These are phyloP conservation scores for Euwallacea fornicatus DNA, from an alignment of 1,140 invertebrate genomes.

Conservation along the genomic window DNA sequence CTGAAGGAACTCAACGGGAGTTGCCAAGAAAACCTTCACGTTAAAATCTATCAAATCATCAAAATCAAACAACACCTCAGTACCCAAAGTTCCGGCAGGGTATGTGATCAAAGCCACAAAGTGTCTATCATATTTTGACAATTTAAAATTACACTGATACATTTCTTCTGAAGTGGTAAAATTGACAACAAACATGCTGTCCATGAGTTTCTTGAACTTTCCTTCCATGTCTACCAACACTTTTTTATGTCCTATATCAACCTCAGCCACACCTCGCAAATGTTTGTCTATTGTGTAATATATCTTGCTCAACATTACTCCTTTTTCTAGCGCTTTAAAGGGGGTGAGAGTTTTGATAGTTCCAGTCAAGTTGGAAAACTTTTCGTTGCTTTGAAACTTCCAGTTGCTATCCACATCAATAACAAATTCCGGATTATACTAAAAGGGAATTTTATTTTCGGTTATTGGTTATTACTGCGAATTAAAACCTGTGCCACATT, in stretches of 20 bases:
- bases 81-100: conserved; percentile 65
- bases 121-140: conserved; percentile 68
- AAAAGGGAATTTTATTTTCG: conserved; percentile 30
- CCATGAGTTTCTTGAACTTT: conserved; percentile 64
- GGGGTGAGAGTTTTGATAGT: conserved; percentile 60
- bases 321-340: conserved; percentile 65
- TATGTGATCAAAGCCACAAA: conserved; percentile 69
- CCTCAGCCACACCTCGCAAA: conserved; percentile 65
- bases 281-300: conserved; percentile 60
- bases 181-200: conserved; percentile 69
- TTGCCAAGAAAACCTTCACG: conserved; percentile 68
- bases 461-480: neutral
- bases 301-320: conserved; percentile 66
- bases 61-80: conserved; percentile 65
- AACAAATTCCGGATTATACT: conserved; percentile 58
- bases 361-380: conserved; percentile 60
- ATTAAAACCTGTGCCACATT: too few species aligned
- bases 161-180: conserved; percentile 71
- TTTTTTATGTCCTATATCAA: conserved; percentile 69
- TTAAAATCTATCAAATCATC: conserved; percentile 66
- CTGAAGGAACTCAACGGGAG: conserved; percentile 69
- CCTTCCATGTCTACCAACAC: conserved; percentile 64
- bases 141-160: conserved; percentile 66
- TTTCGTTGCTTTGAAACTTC: conserved; percentile 54
- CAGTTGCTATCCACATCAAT: conserved; percentile 61